Conservation (phyloP, 2,888 invertebrate genomes). For the Hyalella azteca region DNA sequence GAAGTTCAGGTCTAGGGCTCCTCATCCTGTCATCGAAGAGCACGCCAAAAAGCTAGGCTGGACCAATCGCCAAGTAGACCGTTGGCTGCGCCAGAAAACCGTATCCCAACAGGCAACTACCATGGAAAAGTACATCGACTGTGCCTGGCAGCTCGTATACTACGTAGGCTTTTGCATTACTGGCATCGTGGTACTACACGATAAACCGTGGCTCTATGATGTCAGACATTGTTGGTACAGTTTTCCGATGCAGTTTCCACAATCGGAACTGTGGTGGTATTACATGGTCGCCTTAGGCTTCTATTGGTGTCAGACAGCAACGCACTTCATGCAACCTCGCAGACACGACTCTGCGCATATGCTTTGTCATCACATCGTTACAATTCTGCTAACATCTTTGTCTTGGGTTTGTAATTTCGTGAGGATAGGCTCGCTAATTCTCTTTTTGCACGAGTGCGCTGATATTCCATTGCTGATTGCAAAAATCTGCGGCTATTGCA, state of each 20-base stretch:
- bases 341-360: conserved; percentile 95
- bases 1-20: conserved; percentile 38
- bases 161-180: conserved; percentile 65
- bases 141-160: conserved; percentile 54
- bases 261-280: conserved; percentile 90
- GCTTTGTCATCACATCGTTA: conserved; percentile 96
- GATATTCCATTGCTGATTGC: conserved; percentile 91
- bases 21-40: conserved; percentile 7
- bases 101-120: conserved; percentile 88
- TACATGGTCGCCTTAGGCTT: conserved; percentile 94
- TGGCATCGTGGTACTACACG: conserved; percentile 84
- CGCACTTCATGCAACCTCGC: conserved; percentile 93
- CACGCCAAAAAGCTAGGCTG: conserved; percentile 80
- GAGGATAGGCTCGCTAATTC: conserved; percentile 86
- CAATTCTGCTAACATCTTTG: conserved; percentile 84
- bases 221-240: conserved; percentile 83
- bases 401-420: conserved; percentile 95
- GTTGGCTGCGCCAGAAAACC: conserved; percentile 85
- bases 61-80: conserved; percentile 84
- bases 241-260: conserved; percentile 79
- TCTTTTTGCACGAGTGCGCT: conserved; percentile 85
- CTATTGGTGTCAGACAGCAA: conserved; percentile 91
- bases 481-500: conserved; percentile 92
- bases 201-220: conserved; percentile 92
- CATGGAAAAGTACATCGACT: conserved; percentile 86